Evolutionary conservation across 2,888 invertebrate genomes (phyloP), one percentile per base, ranked within the genome.

Genomic region (Gastracanthus pulcherrimus): DNA sequence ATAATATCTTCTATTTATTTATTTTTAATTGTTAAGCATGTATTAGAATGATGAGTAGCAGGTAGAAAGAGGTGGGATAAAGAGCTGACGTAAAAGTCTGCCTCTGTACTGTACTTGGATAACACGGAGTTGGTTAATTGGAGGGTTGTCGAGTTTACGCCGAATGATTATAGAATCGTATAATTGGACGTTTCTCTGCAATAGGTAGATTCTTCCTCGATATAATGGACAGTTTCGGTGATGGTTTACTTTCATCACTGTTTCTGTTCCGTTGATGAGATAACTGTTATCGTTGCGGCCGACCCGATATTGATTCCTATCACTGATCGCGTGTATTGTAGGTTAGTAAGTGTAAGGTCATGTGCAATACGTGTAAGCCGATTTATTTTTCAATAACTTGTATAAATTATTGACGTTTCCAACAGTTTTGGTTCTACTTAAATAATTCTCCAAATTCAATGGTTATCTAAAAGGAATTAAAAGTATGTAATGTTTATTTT

Each of bases 241-340:
- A n/a, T n/a, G 19, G 19, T 7, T 36, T 34, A 34, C 34, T 34
- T 9, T 11, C 19, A 62, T 11, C 19, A n/a, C 16, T n/a, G n/a
- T 62, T 19, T 34, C 19, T 62, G 7, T n/a, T 19, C 9, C 11
- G 19, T 19, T n/a, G 55, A 55, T 55, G 11, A 55, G 62, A 62
- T 34, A 34, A 62, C 62, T 62, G 31, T 7, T 19, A 62, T 34
- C 16, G 31, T 34, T 62, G 6, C 62, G 62, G 62, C 62, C 34
- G 62, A 62, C 36, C 62, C 19, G 36, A 62, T 62, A 62, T 62
- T 62, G 62, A 62, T 62, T 62, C 29, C 62, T 19, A 62, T 34
- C 34, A 62, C 62, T 62, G 9, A 19, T 31, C n/a, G 19, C 34
- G 19, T 36, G 19, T 34, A 4, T 34, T 31, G 31, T 3, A 6